A percentile compares a stretch with the other conserved stretches of the same genome.
phyloP scores from a whole-genome alignment of 1,140 invertebrate species.

The Notospermus geniculatus region DNA sequence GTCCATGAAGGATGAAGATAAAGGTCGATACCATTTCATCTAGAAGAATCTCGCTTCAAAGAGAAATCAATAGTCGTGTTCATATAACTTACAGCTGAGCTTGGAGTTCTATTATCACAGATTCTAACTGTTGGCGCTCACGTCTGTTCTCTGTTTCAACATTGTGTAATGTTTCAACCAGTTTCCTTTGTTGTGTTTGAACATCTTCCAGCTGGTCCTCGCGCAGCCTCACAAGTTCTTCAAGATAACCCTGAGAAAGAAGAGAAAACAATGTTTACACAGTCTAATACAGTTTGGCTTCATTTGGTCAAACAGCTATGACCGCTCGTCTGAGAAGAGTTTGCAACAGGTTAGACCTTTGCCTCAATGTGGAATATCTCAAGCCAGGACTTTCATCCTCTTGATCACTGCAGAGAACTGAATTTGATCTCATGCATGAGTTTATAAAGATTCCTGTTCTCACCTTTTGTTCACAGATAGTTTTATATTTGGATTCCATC shows the following conservation, averaged over 20 bases:
- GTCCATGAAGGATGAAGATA: not conserved
- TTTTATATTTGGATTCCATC: conserved; percentile 29
- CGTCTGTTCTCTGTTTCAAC: conserved; percentile 20
- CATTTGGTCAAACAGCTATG: not conserved
- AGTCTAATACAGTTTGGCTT: not conserved
- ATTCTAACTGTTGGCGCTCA: conserved; percentile 19
- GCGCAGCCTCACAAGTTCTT: conserved; percentile 31
- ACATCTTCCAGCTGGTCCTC: conserved; percentile 26
- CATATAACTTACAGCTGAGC: conserved; percentile 15
- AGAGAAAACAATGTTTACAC: not conserved
- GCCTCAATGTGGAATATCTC: not conserved
- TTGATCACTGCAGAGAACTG: not conserved
- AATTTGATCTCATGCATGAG: not conserved
- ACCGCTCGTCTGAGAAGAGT: not conserved
- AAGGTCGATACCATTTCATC: not conserved
- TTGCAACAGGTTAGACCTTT: not conserved
- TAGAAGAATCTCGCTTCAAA: not conserved
- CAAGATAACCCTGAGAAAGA: conserved; percentile 42
- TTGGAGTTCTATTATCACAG: conserved; percentile 20
- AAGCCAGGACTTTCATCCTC: not conserved
- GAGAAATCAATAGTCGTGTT: not conserved
- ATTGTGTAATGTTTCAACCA: conserved; percentile 16
- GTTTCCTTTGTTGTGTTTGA: conserved; percentile 19
- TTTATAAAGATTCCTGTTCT: not conserved
- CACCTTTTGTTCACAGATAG: conserved; percentile 36